A percentile compares a stretch with the other conserved stretches of the same genome.
Evolutionary conservation across 2,113 vertebrate species (phyloP).

Genomic region (Nipponia nippon): DNA sequence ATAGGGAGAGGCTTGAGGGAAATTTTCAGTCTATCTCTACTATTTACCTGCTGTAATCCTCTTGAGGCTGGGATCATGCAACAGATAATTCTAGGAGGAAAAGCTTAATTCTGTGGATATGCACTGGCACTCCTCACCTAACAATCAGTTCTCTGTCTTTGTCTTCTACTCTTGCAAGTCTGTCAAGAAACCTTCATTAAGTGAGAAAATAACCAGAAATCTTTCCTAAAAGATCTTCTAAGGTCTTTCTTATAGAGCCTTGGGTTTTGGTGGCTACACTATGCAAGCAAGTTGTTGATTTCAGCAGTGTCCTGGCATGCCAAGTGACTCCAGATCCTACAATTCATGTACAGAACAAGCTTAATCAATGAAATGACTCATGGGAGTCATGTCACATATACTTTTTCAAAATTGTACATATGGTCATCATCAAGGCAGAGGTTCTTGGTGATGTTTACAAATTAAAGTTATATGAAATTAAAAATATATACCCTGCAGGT

Average conservation of each 20-base stretch:
- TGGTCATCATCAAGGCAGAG: rapidly evolving
- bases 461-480: background rate
- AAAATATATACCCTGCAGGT: background rate
- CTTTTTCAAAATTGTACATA: background rate
- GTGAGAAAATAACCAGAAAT: background rate
- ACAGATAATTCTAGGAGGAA: background rate
- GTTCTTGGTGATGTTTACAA: background rate
- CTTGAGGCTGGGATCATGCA: background rate
- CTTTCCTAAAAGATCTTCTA: background rate
- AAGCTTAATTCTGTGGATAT: background rate
- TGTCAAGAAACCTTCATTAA: background rate
- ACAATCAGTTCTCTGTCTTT: background rate
- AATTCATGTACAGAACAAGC: background rate
- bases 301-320: background rate
- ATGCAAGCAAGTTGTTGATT: rapidly evolving
- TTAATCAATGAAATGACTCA: background rate
- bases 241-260: background rate
- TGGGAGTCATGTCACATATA: background rate
- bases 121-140: background rate
- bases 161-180: background rate
- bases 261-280: background rate
- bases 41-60: background rate
- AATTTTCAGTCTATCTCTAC: background rate
- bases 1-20: background rate
- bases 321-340: background rate